Base-by-base conservation (phyloP, 2,113 vertebrate genomes). In the Prunella himalayana region DNA sequence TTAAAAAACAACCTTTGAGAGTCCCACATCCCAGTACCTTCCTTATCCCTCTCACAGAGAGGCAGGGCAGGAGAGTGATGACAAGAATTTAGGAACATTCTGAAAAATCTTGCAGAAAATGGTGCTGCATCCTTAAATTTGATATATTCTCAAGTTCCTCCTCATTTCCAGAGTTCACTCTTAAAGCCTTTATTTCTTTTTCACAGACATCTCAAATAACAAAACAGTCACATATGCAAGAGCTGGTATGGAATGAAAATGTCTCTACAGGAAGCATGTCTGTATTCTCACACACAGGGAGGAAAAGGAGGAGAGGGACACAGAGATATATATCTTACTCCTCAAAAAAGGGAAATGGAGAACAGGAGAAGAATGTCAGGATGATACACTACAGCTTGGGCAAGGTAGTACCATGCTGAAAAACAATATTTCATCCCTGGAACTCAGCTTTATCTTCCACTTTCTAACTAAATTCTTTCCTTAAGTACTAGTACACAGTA, bases 201-300 rank as follows among this genome's bases (percentile, higher is more conserved):
- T 97, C 97, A 98, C 98, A 98, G 95, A 96, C 42, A 95, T 96
- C 85, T 98, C 92, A 94, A 96, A 96, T 78, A 96, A 90, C 81
- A 95, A 88, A 97, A 96, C 96, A 98, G 96, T 96, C 97, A 98
- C 96, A 96, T 94, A 95, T 72, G 71, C 85, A 95, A 90, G 72
- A 75, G 56, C 79, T 54, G 33, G 42, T 73, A 96, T 76, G 86
- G 94, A 88, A 93, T 31, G 87, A 86, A 91, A 92, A 90, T 22
- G 13, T 81, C 66, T 91, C 93, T 79, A 92, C 28, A 86, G 24
- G 82, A 97, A 97, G 89, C 85, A 92, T 95, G 61, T 84, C 39
- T n/a, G 65, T 60, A 95, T 81, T 70, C 30, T 82, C 95, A 97
- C 78, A 63, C 53, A 65, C 4, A 37, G 37, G 80, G 86, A 96